A percentile compares a stretch with the other conserved stretches of the same genome.
Conservation (phyloP, 2,113 vertebrate species). For the Scophthalmus maximus region DNA sequence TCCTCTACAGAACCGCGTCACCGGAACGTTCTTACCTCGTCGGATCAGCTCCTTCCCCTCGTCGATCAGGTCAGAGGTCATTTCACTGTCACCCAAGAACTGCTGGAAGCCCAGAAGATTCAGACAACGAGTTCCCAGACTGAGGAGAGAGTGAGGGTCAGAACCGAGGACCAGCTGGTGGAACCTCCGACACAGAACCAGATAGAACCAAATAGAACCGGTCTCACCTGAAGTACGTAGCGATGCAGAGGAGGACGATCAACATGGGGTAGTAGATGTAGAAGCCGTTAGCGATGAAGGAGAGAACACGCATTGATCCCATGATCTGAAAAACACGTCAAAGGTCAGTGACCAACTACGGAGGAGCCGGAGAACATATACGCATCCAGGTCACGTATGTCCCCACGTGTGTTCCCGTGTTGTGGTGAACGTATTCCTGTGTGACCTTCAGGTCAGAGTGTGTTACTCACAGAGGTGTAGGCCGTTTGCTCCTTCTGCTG, state of each 20-base stretch:
- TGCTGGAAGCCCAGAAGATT: conserved; percentile 98
- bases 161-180: too few species aligned
- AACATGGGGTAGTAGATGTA: conserved; percentile 99
- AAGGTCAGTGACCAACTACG: too few species aligned
- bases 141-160: conserved; percentile 55
- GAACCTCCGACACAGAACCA: too few species aligned
- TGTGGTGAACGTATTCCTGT: too few species aligned
- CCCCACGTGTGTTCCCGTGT: background rate
- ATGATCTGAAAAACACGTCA: conserved; percentile 88
- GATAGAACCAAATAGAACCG: too few species aligned
- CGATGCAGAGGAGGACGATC: conserved; percentile 97
- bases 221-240: conserved; percentile 98
- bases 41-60: conserved; percentile 96
- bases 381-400: background rate
- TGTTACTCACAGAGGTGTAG: conserved; percentile 96
- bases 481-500: conserved; percentile 91
- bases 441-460: too few species aligned
- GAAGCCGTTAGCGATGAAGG: conserved; percentile 96
- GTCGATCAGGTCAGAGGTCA: conserved; percentile 97
- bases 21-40: conserved; percentile 82
- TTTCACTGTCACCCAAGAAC: conserved; percentile 95
- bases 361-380: too few species aligned
- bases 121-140: conserved; percentile 95
- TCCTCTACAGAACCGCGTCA: background rate
- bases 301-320: conserved; percentile 96